A percentile compares a stretch with the other conserved stretches of the same genome.
These are phyloP conservation scores for Malacoctenus gilli DNA, from an alignment of 2,797 vertebrate genomes.

Conservation along the genomic window DNA sequence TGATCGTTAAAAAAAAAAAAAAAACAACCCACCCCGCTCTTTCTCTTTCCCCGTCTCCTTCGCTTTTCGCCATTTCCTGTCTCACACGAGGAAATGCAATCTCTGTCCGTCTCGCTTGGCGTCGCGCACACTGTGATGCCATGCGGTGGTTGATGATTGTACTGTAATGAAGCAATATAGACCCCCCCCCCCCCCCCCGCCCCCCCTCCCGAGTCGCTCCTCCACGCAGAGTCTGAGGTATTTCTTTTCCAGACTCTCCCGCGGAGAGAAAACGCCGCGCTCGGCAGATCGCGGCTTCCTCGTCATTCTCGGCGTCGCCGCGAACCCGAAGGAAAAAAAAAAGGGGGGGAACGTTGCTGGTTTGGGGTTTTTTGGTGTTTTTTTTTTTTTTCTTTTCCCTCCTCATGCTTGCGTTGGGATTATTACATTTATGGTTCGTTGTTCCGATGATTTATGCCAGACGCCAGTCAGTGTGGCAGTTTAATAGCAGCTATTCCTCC, in stretches of 20 bases:
- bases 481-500: constrained; percentile 72
- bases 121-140: constrained; percentile 39
- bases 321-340: constrained; percentile 37
- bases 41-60: constrained; percentile 13
- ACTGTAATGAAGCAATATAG: constrained; percentile 70
- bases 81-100: constrained; percentile 38
- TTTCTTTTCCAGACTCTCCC: constrained; percentile 64
- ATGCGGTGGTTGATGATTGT: constrained; percentile 67
- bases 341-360: no score
- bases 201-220: constrained; percentile 47
- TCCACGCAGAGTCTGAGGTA: constrained; percentile 36
- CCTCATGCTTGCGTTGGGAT: constrained; percentile 61
- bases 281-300: constrained; percentile 51
- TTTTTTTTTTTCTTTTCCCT: constrained; percentile 38
- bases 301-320: constrained; percentile 45
- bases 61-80: constrained; percentile 14
- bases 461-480: constrained; percentile 70
- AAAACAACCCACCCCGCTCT: no score
- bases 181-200: constrained; percentile 52
- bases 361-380: no score
- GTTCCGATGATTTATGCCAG: constrained; percentile 74
- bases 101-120: constrained; percentile 33
- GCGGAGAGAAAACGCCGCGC: constrained; percentile 67
- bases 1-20: constrained; percentile 1
- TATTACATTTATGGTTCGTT: constrained; percentile 72